Conservation (phyloP, 2,888 invertebrate genomes). For the Acholoe squamosa region DNA sequence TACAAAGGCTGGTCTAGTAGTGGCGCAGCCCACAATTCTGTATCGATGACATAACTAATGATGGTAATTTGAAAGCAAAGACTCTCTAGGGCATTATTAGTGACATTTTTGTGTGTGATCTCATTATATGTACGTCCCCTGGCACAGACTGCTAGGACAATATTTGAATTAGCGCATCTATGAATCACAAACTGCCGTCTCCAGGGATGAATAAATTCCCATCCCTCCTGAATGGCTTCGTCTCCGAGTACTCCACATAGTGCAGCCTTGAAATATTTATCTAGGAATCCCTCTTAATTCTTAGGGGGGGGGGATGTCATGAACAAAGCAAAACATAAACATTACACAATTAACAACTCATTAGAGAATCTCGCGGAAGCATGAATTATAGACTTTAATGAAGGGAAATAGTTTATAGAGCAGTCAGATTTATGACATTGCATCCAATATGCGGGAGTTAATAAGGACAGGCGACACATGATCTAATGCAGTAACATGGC, state of each 20-base stretch:
- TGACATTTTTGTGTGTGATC: conserved; percentile 15
- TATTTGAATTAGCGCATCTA: conserved; percentile 50
- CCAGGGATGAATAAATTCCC: neutral
- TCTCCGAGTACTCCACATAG: neutral
- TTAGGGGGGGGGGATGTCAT: too few species aligned
- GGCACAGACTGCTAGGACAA: neutral
- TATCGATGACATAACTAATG: conserved; percentile 27
- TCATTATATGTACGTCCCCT: conserved; percentile 8
- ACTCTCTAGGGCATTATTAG: conserved; percentile 21
- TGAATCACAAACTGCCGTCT: conserved; percentile 7
- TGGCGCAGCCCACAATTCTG: neutral
- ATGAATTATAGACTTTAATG: too few species aligned
- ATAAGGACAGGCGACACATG: too few species aligned
- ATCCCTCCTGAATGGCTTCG: conserved; percentile 20
- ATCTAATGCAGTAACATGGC: too few species aligned
- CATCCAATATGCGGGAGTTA: too few species aligned
- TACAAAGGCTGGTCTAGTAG: neutral
- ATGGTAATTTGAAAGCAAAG: conserved; percentile 40
- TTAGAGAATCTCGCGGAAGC: too few species aligned
- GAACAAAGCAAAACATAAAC: too few species aligned
- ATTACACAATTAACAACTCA: too few species aligned
- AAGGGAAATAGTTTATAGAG: too few species aligned
- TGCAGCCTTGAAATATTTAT: neutral
- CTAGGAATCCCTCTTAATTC: neutral
- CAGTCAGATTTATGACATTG: too few species aligned